Conservation (phyloP, 2,888 invertebrate genomes). For the Chrysomela aeneicollis region DNA sequence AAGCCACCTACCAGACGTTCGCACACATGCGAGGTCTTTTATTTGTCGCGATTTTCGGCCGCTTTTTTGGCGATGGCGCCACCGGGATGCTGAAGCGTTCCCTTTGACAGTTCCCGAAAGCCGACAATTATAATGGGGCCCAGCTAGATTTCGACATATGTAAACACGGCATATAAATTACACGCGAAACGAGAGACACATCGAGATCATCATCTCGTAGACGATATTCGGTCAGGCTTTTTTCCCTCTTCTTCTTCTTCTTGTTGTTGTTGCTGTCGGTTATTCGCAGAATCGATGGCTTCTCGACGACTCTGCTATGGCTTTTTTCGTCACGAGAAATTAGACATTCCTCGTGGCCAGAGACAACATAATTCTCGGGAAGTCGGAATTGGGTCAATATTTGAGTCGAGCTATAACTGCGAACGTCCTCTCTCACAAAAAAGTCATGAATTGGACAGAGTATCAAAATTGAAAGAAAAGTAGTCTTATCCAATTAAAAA, state of each 20-base stretch:
- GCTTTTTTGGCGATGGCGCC: constrained; percentile 57
- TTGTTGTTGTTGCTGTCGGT: constrained; percentile 20
- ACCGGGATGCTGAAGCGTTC: constrained; percentile 55
- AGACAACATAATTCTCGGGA: constrained; percentile 27
- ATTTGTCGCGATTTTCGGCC: constrained; percentile 50
- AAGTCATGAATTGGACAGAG: no score
- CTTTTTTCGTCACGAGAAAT: constrained; percentile 29
- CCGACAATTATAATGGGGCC: constrained; percentile 59
- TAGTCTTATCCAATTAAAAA: no score
- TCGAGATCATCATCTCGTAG: constrained; percentile 45
- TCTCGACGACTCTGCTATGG: constrained; percentile 9
- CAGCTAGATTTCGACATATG: constrained; percentile 57
- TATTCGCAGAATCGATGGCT: constrained; percentile 22
- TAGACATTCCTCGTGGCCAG: constrained; percentile 30
- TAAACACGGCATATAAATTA: constrained; percentile 60
- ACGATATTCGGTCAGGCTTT: background rate
- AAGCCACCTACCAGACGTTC: constrained; percentile 22
- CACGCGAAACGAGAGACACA: constrained; percentile 45
- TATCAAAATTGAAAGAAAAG: no score
- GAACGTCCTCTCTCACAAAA: no score
- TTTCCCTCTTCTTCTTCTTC: background rate
- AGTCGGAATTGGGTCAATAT: no score
- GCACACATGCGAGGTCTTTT: constrained; percentile 28
- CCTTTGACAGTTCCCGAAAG: constrained; percentile 38
- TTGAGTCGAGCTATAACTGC: no score